A percentile compares a stretch with the other conserved stretches of the same genome.
Conservation (phyloP, 2,113 vertebrate genomes). For the Eretmochelys imbricata region DNA sequence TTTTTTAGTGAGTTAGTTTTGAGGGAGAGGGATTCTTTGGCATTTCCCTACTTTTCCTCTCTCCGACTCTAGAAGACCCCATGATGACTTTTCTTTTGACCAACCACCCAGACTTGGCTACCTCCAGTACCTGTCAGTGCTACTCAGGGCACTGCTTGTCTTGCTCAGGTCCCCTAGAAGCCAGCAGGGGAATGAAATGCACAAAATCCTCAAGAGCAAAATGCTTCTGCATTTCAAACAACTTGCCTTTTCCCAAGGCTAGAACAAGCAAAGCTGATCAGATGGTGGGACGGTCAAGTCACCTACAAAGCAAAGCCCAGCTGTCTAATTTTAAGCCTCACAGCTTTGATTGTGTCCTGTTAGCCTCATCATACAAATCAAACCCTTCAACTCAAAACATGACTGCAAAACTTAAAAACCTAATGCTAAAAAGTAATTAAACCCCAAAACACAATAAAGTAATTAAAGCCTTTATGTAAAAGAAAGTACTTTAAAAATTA, state of each 20-base stretch:
- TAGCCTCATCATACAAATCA: too few species aligned
- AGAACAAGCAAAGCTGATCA: rapidly evolving
- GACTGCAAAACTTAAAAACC: neutral
- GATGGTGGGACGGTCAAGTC: rapidly evolving
- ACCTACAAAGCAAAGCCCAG: too few species aligned
- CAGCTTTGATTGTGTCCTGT: neutral
- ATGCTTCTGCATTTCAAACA: neutral
- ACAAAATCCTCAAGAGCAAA: neutral
- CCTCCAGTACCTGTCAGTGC: neutral
- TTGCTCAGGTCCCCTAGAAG: neutral
- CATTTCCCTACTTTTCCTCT: neutral
- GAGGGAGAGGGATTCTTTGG: neutral
- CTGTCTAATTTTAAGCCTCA: neutral
- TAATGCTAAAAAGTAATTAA: neutral
- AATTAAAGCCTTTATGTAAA: neutral
- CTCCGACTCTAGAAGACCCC: neutral
- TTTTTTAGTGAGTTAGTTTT: neutral
- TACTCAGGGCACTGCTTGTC: too few species aligned
- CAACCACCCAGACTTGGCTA: neutral
- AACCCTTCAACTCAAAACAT: neutral
- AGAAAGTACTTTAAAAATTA: neutral
- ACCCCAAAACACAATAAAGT: neutral
- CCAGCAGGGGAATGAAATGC: neutral
- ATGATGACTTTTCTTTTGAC: neutral
- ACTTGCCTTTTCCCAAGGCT: rapidly evolving